Evolutionary conservation across 2,797 vertebrate species (phyloP).

Genomic region (Argentina silus): DNA sequence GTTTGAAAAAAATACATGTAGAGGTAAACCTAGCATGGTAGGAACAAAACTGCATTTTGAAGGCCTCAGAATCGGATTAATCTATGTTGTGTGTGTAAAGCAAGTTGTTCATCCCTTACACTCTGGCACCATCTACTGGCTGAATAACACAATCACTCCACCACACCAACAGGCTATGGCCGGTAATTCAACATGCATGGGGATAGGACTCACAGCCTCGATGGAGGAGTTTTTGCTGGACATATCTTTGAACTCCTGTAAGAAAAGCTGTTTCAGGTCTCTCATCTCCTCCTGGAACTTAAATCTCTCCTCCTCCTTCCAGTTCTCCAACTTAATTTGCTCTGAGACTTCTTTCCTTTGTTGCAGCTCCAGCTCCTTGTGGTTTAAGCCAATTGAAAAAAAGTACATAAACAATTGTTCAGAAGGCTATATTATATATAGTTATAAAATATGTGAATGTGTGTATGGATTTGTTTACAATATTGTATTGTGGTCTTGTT

Average conservation of each 20-base stretch:
- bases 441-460: no score
- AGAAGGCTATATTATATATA: not conserved
- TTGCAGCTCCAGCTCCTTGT: constrained; percentile 64
- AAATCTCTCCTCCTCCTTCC: constrained; percentile 75
- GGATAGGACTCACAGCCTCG: constrained; percentile 67
- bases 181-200: not conserved
- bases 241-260: constrained; percentile 65
- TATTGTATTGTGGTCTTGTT: no score
- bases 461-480: no score
- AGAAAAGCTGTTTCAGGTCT: constrained; percentile 67
- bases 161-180: not conserved
- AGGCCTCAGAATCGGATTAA: not conserved
- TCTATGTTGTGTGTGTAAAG: not conserved
- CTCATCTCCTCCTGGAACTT: constrained; percentile 72
- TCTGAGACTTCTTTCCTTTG: constrained; percentile 54
- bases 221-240: constrained; percentile 64
- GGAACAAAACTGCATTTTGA: not conserved
- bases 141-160: constrained; percentile 17
- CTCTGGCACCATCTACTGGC: constrained; percentile 66
- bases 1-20: not conserved
- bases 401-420: not conserved
- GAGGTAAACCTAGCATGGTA: not conserved
- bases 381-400: not conserved
- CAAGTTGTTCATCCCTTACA: constrained; percentile 14
- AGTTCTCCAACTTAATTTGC: constrained; percentile 67